Evolutionary conservation across 35 echinoderm and acorn worm species (phyloP), one percentile per base, ranked within the genome.

Genomic region (Strongylocentrotus purpuratus): DNA sequence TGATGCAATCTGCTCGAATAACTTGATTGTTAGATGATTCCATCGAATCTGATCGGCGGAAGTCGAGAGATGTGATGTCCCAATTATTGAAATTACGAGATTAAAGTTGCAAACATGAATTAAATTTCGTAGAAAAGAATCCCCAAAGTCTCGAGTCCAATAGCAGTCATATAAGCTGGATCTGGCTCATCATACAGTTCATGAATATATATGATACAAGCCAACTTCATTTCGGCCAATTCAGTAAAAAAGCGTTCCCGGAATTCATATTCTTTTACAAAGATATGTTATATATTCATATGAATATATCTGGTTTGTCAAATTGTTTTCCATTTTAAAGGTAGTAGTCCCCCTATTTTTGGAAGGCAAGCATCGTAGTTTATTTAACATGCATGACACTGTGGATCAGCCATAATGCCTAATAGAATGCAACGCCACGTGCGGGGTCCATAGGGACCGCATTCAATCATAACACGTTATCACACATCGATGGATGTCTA

Each of bases 401-500:
- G n/a, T 7, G 7, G 20, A n/a, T 78, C 65, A 78, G 7, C 65
- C 20, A 78, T 78, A 31, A 3, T 78, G 20, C 65, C 65, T 22
- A 31, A 78, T 78, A 15, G 28, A 78, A 78, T n/a, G 65, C 65
- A 22, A 22, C 65, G 65, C 65, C 65, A 78, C 20, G 65, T 78
- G 20, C 65, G 4, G 4, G 22, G 65, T 78, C 65, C 65, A 7
- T 78, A 78, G 25, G 65, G 65, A 78, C 20, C 65, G 65, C 65
- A 78, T 78, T 78, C 65, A 78, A 78, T 78, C 65, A 78, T 78
- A 78, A 78, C 65, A 78, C n/a, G 20, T 78, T 78, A 78, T 78
- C 28, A n/a, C 65, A 22, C 8, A 28, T 78, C 22, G 28, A 78
- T 78, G 28, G 65, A 7, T 78, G 65, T 78, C 65, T 78, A 78